These are phyloP conservation scores for Heliconius sara DNA, from an alignment of 2,888 invertebrate genomes.

Conservation along the genomic window DNA sequence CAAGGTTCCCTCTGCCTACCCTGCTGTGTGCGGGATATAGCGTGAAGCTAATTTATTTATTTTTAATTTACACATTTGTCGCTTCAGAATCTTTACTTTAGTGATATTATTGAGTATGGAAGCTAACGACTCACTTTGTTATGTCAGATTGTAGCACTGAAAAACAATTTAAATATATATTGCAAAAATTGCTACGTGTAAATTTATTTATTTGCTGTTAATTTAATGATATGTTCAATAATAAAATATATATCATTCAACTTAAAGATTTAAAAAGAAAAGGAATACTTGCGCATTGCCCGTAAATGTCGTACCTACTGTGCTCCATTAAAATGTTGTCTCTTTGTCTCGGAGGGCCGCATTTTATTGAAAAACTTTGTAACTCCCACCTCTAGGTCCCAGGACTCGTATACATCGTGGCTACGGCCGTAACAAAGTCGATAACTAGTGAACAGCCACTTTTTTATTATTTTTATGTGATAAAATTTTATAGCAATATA, in stretches of 20 bases:
- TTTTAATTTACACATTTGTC: too few relatives aligned
- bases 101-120: neutral
- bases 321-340: constrained; percentile 79
- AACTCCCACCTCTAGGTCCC: constrained; percentile 60
- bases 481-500: constrained; percentile 1
- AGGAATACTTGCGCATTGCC: constrained; percentile 57
- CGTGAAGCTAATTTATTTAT: too few relatives aligned
- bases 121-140: neutral
- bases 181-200: neutral
- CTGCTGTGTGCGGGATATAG: too few relatives aligned
- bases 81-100: too few relatives aligned
- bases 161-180: neutral
- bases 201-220: neutral
- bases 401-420: constrained; percentile 54
- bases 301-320: constrained; percentile 70
- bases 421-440: constrained; percentile 39
- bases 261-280: constrained; percentile 23
- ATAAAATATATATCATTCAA: neutral
- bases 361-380: constrained; percentile 82
- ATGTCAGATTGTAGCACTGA: too few relatives aligned
- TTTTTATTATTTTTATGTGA: constrained; percentile 21
- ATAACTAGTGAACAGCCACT: constrained; percentile 36
- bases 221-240: neutral
- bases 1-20: too few relatives aligned
- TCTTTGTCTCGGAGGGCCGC: constrained; percentile 78